Evolutionary conservation across 2,797 vertebrate species (phyloP), one percentile per base, ranked within the genome.

Genomic region (Molossus alvarezi): DNA sequence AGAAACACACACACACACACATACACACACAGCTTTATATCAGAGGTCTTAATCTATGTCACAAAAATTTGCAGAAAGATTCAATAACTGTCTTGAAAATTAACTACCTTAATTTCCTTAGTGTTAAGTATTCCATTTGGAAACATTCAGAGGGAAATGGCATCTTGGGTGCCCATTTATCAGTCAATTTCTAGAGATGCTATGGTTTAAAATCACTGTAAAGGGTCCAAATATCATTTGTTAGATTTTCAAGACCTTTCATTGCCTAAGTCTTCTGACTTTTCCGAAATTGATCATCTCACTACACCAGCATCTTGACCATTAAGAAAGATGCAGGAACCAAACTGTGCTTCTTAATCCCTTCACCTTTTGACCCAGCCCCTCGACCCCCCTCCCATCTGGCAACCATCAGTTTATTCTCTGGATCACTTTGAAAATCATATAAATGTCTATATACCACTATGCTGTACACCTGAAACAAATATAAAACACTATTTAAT

Each of bases 91-190:
- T 83, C 41, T 62, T 92, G 69, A 94, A 37, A 84, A 89, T 1
- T 29, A 27, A 65, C 13, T 72, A 25, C 13, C 73, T 91, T 95
- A n/a, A 67, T 72, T 86, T 89, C 76, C 17, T 88, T 25, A 76
- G 5, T 57, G 23, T 69, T 82, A 82, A 71, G 72, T 25, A 65
- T 11, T 76, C 51, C 79, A 41, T 60, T 65, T 81, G 67, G 27
- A 71, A 90, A 86, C 77, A 25, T 48, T 48, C n/a, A 21, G 72
- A 88, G 21, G n/a, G 60, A 82, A 88, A 90, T 69, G 62, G 9
- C 12, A 88, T 41, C 3, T 20, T 58, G 53, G 27, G 6, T 87
- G 17, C 37, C 37, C 20, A 53, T 67, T 58, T 82, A 87, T 87
- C n/a, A 77, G 21, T 13, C 25, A 79, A 60, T 37, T 51, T 93